These are phyloP conservation scores for Bembecia ichneumoniformis DNA, from an alignment of 2,888 invertebrate genomes.

Conservation along the genomic window DNA sequence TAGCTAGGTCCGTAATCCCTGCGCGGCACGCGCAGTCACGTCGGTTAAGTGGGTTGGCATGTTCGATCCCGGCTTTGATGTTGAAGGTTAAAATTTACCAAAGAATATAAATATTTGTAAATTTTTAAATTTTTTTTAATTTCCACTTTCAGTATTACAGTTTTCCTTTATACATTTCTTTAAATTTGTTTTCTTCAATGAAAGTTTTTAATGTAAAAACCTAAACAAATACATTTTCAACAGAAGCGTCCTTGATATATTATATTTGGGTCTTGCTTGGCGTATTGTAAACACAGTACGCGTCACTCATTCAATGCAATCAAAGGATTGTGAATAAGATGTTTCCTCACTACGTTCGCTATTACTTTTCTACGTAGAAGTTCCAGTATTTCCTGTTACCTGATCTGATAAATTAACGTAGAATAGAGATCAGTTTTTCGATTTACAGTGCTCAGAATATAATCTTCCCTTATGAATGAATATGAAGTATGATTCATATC, in stretches of 20 bases:
- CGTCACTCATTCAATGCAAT: conserved; percentile 68
- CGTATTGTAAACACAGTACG: conserved; percentile 58
- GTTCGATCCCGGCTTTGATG: conserved; percentile 31
- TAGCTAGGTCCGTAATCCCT: conserved; percentile 42
- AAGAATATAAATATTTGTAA: neutral
- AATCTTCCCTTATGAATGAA: too few species aligned
- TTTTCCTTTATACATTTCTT: too few species aligned
- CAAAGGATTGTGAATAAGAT: conserved; percentile 67
- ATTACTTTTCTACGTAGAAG: conserved; percentile 16
- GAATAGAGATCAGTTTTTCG: too few species aligned
- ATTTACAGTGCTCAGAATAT: too few species aligned
- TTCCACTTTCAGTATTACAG: too few species aligned
- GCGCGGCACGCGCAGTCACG: conserved; percentile 51
- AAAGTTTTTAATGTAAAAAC: too few species aligned
- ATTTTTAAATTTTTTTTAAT: neutral
- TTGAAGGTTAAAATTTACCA: conserved; percentile 37
- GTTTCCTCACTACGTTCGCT: conserved; percentile 33
- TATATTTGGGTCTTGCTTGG: conserved; percentile 46
- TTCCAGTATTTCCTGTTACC: conserved; percentile 47
- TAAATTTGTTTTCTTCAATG: too few species aligned
- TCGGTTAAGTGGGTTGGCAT: conserved; percentile 55
- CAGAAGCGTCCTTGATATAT: conserved; percentile 60
- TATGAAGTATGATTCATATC: too few species aligned
- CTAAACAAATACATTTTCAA: conserved; percentile 19
- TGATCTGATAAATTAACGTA: too few species aligned